Percentiles rank a stretch among this genome's conserved stretches.
These are phyloP conservation scores for Silvanus unidentatus DNA, from an alignment of 2,888 invertebrate genomes.

Conservation along the genomic window DNA sequence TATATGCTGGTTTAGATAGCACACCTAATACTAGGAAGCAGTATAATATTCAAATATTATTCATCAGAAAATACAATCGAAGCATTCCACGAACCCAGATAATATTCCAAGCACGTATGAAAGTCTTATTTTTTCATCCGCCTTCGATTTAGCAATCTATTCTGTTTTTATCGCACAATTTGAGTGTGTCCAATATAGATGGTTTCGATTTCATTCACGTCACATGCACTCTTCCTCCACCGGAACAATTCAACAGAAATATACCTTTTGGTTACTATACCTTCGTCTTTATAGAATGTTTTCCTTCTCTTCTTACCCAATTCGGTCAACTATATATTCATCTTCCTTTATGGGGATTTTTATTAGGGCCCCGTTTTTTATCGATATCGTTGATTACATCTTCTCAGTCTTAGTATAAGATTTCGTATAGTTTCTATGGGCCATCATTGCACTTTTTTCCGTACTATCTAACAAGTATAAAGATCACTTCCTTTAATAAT, in stretches of 20 bases:
- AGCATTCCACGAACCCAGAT: slow-evolving; percentile 19
- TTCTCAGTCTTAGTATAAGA: slow-evolving; percentile 14
- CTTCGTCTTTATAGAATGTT: slow-evolving; percentile 8
- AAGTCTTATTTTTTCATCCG: slow-evolving; percentile 44
- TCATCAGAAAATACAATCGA: slow-evolving; percentile 32
- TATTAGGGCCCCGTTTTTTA: slow-evolving; percentile 27
- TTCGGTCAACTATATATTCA: slow-evolving; percentile 22
- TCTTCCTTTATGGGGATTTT: slow-evolving; percentile 28
- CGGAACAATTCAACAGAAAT: slow-evolving; percentile 5
- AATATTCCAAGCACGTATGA: slow-evolving; percentile 39
- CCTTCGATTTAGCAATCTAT: slow-evolving; percentile 45
- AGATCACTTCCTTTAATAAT: not conserved
- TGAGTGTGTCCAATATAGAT: slow-evolving; percentile 39
- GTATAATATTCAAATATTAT: slow-evolving; percentile 36
- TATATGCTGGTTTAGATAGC: not conserved
- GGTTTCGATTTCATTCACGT: slow-evolving; percentile 24
- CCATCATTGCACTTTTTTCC: slow-evolving; percentile 12
- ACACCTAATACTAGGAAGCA: slow-evolving; percentile 2
- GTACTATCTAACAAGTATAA: slow-evolving; percentile 9
- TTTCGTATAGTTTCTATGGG: slow-evolving; percentile 6
- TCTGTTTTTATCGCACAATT: slow-evolving; percentile 45
- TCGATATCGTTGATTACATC: slow-evolving; percentile 27
- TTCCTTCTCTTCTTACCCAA: not conserved
- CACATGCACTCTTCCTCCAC: slow-evolving; percentile 15
- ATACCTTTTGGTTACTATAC: not conserved